phyloP scores from a whole-genome alignment of 2,888 invertebrate genomes.

The Exephanes ischioxanthus region DNA sequence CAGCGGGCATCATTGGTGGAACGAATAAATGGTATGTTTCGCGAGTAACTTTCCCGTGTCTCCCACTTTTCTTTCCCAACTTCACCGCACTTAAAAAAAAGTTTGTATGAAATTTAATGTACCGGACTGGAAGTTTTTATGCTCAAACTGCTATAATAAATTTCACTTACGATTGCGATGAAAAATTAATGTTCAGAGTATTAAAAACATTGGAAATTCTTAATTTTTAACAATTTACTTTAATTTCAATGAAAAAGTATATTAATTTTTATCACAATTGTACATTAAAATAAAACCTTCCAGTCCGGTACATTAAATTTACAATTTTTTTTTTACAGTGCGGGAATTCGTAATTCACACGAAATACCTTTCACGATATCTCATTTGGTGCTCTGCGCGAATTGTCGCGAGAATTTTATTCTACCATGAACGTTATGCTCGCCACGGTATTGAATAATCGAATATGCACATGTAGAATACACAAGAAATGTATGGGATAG shows the following conservation, averaged over 20 bases:
- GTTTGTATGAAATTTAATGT: too few species aligned
- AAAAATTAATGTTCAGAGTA: too few species aligned
- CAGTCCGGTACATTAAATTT: too few species aligned
- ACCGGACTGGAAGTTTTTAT: too few species aligned
- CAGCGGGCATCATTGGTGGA: constrained; percentile 28
- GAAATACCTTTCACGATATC: constrained; percentile 43
- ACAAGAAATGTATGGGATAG: constrained; percentile 47
- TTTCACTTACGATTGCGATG: too few species aligned
- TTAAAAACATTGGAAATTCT: too few species aligned
- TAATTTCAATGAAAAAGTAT: too few species aligned
- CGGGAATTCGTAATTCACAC: constrained; percentile 57
- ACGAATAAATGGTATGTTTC: constrained; percentile 60
- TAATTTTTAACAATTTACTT: too few species aligned
- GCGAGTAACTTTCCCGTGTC: constrained; percentile 55
- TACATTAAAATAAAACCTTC: too few species aligned
- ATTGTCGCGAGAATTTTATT: constrained; percentile 56
- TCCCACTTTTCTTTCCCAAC: background rate
- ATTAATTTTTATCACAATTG: too few species aligned
- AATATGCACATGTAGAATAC: constrained; percentile 25
- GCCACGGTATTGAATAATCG: constrained; percentile 36
- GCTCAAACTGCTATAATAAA: too few species aligned
- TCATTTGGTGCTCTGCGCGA: constrained; percentile 49
- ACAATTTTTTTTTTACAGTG: too few species aligned
- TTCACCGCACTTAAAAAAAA: background rate
- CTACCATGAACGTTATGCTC: constrained; percentile 31